Evolutionary conservation across 2,797 vertebrate species (phyloP).

Genomic region (Tragelaphus oryx): DNA sequence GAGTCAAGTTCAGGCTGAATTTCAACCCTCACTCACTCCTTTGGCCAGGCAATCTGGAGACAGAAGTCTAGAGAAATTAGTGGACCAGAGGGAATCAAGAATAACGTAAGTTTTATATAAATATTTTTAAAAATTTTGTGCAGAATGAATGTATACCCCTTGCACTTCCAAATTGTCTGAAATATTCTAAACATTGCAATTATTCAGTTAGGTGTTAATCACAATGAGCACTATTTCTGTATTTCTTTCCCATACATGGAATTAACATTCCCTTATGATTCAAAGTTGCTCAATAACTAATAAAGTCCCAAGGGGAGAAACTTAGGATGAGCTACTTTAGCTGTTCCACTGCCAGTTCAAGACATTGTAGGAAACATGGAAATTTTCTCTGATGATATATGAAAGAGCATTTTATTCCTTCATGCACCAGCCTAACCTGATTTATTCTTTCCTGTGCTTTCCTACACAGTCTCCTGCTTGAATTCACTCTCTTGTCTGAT

Average conservation of each 20-base stretch:
- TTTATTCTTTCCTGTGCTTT: background rate
- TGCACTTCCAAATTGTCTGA: background rate
- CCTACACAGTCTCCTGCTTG: background rate
- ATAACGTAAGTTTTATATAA: background rate
- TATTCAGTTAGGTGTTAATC: conserved; percentile 42
- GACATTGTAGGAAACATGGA: background rate
- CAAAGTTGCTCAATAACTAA: conserved; percentile 18
- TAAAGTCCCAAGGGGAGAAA: background rate
- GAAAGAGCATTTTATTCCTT: background rate
- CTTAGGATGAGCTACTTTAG: background rate
- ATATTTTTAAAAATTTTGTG: background rate
- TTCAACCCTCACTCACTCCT: background rate
- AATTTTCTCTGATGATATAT: background rate
- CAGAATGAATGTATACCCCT: background rate
- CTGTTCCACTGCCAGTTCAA: background rate
- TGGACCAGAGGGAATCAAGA: background rate
- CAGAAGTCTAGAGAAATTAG: background rate
- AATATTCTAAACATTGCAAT: background rate
- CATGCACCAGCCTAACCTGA: background rate
- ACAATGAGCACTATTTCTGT: conserved; percentile 32
- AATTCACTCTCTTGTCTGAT: background rate
- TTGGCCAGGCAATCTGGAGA: background rate
- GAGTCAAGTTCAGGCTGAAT: background rate
- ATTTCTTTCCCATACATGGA: conserved; percentile 10
- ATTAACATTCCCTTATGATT: conserved; percentile 27